Evolutionary conservation across 2,888 invertebrate genomes (phyloP).

Genomic region (Watsonalla cultraria): DNA sequence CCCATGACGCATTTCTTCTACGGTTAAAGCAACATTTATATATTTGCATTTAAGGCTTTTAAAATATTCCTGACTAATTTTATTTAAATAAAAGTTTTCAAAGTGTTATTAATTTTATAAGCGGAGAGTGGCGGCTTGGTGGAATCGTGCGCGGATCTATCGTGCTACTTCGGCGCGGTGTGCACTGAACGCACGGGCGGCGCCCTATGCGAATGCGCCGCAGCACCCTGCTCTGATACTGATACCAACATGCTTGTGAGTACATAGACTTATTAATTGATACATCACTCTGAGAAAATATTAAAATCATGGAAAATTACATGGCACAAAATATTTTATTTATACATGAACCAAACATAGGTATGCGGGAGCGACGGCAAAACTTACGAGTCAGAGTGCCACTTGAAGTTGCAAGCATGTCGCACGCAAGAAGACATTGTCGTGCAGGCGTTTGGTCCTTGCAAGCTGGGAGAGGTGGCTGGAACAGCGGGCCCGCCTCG

Average conservation of each 20-base stretch:
- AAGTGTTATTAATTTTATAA: slow-evolving; percentile 30
- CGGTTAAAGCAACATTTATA: too few species aligned
- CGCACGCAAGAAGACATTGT: slow-evolving; percentile 88
- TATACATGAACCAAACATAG: slow-evolving; percentile 31
- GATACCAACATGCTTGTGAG: slow-evolving; percentile 72
- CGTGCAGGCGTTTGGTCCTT: slow-evolving; percentile 86
- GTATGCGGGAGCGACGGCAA: slow-evolving; percentile 89
- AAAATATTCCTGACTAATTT: too few species aligned
- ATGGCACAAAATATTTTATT: not conserved
- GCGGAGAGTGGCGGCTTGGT: slow-evolving; percentile 82
- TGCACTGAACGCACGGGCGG: slow-evolving; percentile 86
- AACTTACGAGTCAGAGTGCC: slow-evolving; percentile 91
- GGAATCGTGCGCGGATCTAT: slow-evolving; percentile 84
- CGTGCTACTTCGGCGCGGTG: slow-evolving; percentile 90
- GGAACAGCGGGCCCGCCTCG: slow-evolving; percentile 87
- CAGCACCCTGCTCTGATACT: slow-evolving; percentile 70
- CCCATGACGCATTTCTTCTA: too few species aligned
- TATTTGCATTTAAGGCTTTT: too few species aligned
- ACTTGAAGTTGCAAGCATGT: slow-evolving; percentile 89
- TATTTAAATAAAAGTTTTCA: too few species aligned
- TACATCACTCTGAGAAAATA: too few species aligned
- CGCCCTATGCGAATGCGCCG: slow-evolving; percentile 87
- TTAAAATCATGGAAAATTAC: too few species aligned
- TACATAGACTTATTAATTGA: slow-evolving; percentile 12
- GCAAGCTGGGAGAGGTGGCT: slow-evolving; percentile 83